phyloP scores from a whole-genome alignment of 2,113 vertebrate genomes.

The Arothron firmamentum region DNA sequence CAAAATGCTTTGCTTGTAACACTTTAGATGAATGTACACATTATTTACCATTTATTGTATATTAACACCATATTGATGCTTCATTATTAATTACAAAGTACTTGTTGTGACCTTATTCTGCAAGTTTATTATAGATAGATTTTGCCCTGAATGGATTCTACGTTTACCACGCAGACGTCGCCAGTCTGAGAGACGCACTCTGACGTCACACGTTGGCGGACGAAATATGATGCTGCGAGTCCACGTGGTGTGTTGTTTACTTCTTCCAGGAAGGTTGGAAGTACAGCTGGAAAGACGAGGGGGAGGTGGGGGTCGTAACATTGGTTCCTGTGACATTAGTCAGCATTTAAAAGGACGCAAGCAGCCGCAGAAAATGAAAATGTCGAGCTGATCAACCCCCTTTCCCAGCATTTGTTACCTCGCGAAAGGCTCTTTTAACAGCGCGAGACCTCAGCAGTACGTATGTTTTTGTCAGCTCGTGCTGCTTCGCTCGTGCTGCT shows the following conservation, averaged over 20 bases:
- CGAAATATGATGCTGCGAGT: conserved; percentile 54
- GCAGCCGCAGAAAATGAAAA: conserved; percentile 20
- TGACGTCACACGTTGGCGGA: conserved; percentile 34
- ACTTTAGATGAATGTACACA: no score
- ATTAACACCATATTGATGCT: no score
- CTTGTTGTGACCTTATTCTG: no score
- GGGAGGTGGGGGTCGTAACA: background rate
- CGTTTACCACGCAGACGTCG: background rate
- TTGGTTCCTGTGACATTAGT: conserved; percentile 48
- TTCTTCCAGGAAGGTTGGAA: conserved; percentile 53
- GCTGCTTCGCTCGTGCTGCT: background rate
- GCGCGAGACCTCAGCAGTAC: conserved; percentile 32
- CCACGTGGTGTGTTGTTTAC: conserved; percentile 77
- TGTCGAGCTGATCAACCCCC: background rate
- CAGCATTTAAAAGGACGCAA: conserved; percentile 4
- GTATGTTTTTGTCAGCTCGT: conserved; percentile 28
- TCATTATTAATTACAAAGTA: no score
- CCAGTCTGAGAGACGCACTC: conserved; percentile 1
- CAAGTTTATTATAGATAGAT: no score
- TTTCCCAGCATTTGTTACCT: background rate
- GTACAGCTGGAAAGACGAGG: background rate
- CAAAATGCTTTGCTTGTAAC: no score
- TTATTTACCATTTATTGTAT: no score
- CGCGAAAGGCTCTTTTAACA: background rate
- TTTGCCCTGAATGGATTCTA: no score